Evolutionary conservation across 2,888 invertebrate species (phyloP).

Genomic region (Cephus rjabovi): DNA sequence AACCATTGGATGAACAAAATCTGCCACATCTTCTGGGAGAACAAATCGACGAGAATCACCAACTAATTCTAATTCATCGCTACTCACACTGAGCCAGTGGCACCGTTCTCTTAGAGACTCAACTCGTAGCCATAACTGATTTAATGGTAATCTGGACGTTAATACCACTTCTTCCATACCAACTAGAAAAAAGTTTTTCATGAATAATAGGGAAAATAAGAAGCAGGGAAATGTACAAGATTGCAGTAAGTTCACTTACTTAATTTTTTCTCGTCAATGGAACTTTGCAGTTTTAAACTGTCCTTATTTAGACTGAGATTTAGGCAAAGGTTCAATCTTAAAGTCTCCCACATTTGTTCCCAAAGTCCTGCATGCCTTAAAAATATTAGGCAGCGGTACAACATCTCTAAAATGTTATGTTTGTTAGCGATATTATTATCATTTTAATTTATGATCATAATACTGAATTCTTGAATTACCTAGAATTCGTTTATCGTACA

Average conservation of each 20-base stretch:
- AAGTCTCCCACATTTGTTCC: constrained; percentile 80
- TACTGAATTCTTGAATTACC: constrained; percentile 30
- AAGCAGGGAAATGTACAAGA: neutral
- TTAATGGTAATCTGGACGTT: constrained; percentile 75
- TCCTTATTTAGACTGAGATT: constrained; percentile 68
- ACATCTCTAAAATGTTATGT: constrained; percentile 47
- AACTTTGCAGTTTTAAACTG: constrained; percentile 42
- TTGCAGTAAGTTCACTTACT: constrained; percentile 42
- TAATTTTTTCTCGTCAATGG: constrained; percentile 67
- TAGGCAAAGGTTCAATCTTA: constrained; percentile 77
- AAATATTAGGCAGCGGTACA: constrained; percentile 71
- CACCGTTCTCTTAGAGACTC: constrained; percentile 80
- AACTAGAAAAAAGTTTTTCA: constrained; percentile 53
- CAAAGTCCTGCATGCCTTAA: constrained; percentile 79
- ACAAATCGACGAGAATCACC: constrained; percentile 77
- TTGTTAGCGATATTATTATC: neutral
- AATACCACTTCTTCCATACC: constrained; percentile 75
- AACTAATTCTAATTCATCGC: constrained; percentile 66
- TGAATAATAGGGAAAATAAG: neutral
- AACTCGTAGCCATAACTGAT: constrained; percentile 80
- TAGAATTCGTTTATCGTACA: constrained; percentile 53
- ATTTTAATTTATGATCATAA: neutral
- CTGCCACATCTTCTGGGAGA: constrained; percentile 73
- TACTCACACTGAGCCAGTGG: constrained; percentile 75
- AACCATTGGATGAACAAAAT: constrained; percentile 77